These are phyloP conservation scores for Thinocorus orbignyianus DNA, from an alignment of 2,113 vertebrate genomes.

Conservation along the genomic window DNA sequence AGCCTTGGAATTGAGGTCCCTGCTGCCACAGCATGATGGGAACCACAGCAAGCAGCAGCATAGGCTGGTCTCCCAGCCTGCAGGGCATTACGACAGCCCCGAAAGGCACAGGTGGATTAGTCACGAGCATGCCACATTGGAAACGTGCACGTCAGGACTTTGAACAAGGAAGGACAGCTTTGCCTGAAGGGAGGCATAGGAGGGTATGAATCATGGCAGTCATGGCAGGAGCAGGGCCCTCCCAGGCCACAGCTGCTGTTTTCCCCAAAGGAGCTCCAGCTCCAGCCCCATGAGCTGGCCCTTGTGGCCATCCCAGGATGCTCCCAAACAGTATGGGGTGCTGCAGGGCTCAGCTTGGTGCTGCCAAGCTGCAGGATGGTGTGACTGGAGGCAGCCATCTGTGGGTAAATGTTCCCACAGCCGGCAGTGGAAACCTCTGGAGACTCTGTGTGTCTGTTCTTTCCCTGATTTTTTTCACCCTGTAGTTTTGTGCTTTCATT, in stretches of 20 bases:
- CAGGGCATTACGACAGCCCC: fast-evolving
- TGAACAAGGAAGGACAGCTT: not conserved
- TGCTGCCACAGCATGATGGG: fast-evolving
- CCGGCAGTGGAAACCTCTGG: not conserved
- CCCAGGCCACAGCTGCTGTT: not conserved
- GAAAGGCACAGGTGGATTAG: not conserved
- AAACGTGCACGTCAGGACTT: not conserved
- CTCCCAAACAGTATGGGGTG: not conserved
- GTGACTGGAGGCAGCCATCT: not conserved
- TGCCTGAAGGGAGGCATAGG: fast-evolving
- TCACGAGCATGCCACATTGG: fast-evolving
- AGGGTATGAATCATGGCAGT: not conserved
- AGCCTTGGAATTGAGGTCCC: fast-evolving
- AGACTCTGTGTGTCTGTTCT: not conserved
- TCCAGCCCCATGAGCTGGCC: not conserved
- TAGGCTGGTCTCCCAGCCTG: fast-evolving
- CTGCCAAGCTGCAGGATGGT: not conserved
- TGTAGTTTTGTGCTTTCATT: not conserved
- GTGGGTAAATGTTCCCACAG: not conserved
- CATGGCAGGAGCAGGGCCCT: not conserved
- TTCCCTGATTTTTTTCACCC: not conserved
- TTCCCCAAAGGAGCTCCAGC: not conserved
- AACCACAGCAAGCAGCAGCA: fast-evolving
- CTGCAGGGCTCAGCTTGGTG: not conserved
- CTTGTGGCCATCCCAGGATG: fast-evolving